Percentiles rank a stretch among this genome's conserved stretches.
phyloP scores from a whole-genome alignment of 2,797 vertebrate genomes.

The Amblyopsis hoosieri region DNA sequence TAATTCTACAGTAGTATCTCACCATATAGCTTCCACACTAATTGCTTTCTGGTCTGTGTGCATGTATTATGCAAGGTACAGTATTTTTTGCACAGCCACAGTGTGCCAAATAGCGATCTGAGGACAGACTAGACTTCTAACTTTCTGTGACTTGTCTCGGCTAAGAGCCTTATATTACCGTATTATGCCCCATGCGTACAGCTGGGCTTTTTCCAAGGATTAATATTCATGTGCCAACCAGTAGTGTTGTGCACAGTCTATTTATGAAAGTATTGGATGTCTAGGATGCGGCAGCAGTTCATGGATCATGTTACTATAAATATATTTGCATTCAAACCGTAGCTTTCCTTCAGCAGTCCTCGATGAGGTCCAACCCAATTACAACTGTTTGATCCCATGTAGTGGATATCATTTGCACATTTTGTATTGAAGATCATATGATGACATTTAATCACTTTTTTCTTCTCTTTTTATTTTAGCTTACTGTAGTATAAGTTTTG shows the following conservation, averaged over 20 bases:
- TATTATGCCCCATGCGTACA: slow-evolving; percentile 38
- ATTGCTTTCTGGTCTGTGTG: background rate
- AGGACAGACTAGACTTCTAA: slow-evolving; percentile 8
- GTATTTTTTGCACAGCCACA: too few relatives aligned
- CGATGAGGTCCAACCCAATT: background rate
- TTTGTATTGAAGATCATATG: too few relatives aligned
- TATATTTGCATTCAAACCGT: slow-evolving; percentile 30
- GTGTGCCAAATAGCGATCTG: background rate
- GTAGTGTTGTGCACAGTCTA: slow-evolving; percentile 26
- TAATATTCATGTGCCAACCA: slow-evolving; percentile 54
- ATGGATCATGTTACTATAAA: slow-evolving; percentile 40
- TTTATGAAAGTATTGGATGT: slow-evolving; percentile 45
- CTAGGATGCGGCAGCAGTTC: slow-evolving; percentile 11
- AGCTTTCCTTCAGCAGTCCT: slow-evolving; percentile 5
- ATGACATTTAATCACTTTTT: too few relatives aligned
- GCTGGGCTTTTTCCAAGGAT: slow-evolving; percentile 47
- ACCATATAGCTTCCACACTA: background rate
- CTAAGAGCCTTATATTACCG: slow-evolving; percentile 35
- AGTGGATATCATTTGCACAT: too few relatives aligned
- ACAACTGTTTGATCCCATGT: too few relatives aligned
- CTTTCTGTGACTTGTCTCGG: slow-evolving; percentile 31
- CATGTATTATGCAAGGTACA: background rate
- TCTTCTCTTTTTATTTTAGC: too few relatives aligned
- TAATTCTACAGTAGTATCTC: background rate
- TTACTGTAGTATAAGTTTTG: too few relatives aligned